Evolutionary conservation across 92 coral and sea anemone species (phyloP).

Genomic region (Diadumene lineata): DNA sequence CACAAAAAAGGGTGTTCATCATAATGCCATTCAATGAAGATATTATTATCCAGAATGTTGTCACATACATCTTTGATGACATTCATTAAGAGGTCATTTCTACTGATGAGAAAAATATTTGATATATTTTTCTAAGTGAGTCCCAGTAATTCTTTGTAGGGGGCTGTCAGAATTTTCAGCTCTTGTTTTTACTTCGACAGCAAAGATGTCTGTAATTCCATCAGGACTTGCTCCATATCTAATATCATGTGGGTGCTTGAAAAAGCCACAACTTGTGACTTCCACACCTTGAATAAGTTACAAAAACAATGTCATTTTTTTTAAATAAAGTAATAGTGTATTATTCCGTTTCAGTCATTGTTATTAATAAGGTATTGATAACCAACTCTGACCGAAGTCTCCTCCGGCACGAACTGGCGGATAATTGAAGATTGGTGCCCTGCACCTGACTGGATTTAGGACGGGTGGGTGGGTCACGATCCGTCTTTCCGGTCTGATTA

Average conservation of each 20-base stretch:
- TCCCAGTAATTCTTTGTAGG: slow-evolving; percentile 15
- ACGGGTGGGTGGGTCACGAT: too few species aligned
- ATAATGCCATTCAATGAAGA: slow-evolving; percentile 41
- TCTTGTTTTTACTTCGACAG: slow-evolving; percentile 42
- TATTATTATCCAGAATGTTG: slow-evolving; percentile 31
- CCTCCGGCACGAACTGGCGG: too few species aligned
- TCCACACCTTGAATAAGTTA: slow-evolving; percentile 22
- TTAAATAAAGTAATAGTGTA: too few species aligned
- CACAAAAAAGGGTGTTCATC: slow-evolving; percentile 31
- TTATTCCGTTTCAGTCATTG: too few species aligned
- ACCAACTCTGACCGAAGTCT: too few species aligned
- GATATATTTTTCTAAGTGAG: slow-evolving; percentile 32
- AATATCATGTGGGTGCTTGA: slow-evolving; percentile 25
- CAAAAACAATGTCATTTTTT: too few species aligned
- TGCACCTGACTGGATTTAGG: too few species aligned
- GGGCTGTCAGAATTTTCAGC: slow-evolving; percentile 13
- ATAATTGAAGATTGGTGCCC: too few species aligned
- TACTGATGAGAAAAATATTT: slow-evolving; percentile 15
- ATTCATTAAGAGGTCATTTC: slow-evolving; percentile 48
- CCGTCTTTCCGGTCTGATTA: too few species aligned
- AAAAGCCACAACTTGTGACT: slow-evolving; percentile 42
- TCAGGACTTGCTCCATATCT: slow-evolving; percentile 48
- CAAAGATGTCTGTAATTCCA: slow-evolving; percentile 21
- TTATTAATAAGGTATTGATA: too few species aligned
- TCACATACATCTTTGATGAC: slow-evolving; percentile 36